Base-by-base conservation (phyloP, 2,797 vertebrate species). In the Cuculus canorus region DNA sequence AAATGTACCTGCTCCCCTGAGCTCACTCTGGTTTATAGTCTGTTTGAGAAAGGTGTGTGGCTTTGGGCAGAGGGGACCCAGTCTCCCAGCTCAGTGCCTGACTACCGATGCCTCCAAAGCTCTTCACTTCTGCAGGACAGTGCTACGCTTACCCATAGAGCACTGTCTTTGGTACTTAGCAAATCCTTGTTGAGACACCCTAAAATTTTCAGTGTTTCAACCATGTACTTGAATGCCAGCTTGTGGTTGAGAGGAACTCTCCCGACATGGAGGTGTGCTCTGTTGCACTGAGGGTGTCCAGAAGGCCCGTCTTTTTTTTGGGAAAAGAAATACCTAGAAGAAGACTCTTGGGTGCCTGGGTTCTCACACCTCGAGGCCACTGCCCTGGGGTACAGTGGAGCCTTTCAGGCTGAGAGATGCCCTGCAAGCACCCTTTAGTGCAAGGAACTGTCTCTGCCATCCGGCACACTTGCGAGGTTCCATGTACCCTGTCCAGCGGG, bases 1-100 rank as follows among this genome's bases (percentile, higher is more conserved):
- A 32, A 41, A 47, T 0, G 1, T 32, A 28, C 41, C 30, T 1
- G 1, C 23, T 72, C 10, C 28, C 21, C 28, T 1, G 6, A 30
- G 7, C 1, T 0, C 1, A 1, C 56, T 19, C 41, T 39, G 16
- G 9, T 75, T 70, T 16, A 35, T 30, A 15, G 8, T 37, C 30
- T 25, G 23, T 32, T 45, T 16, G 52, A 33, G 33, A 33, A 61
- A 39, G 37, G 59, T 0, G 2, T 3, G 17, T 32, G 41, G n/a
- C 32, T 60, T 37, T 0, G 2, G 50, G 54, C 43, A 11, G 59
- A 15, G 1, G 7, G 66, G 6, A 85, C 24, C 43, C 77, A 69
- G 52, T 11, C 56, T 23, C 27, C 35, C 3, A 2, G 17, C 65
- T 80, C 7, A 3, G 50, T 25, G 47, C 68, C 72, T 11, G n/a